Percentiles rank a stretch among this genome's conserved stretches.
phyloP scores from a whole-genome alignment of 2,113 vertebrate species.

The Eidolon helvum region DNA sequence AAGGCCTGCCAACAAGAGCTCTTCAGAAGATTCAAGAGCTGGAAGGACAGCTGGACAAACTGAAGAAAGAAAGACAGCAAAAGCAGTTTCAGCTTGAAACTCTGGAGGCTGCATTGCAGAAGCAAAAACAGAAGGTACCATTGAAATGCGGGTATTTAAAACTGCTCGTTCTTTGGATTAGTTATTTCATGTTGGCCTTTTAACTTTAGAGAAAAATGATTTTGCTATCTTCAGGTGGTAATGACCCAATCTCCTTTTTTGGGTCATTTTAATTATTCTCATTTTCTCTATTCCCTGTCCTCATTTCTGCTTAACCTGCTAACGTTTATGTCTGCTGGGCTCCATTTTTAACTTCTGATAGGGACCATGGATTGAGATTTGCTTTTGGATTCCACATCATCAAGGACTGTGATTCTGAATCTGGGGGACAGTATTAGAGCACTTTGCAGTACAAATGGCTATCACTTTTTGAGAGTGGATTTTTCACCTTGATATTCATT shows the following conservation, averaged over 20 bases:
- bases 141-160: accelerated
- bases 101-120: conserved; percentile 91
- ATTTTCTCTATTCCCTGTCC: background rate
- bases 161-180: background rate
- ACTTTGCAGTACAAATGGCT: background rate
- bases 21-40: conserved; percentile 95
- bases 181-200: background rate
- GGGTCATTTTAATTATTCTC: background rate
- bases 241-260: background rate
- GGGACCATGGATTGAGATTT: background rate
- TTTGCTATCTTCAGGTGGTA: background rate
- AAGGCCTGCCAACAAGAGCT: conserved; percentile 90
- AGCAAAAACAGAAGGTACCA: conserved; percentile 94
- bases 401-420: background rate
- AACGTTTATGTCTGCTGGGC: background rate
- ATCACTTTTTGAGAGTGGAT: background rate
- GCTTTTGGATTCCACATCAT: background rate
- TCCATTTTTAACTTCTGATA: background rate
- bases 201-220: background rate
- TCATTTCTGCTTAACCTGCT: background rate
- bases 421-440: background rate
- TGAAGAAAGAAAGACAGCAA: conserved; percentile 93
- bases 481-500: background rate
- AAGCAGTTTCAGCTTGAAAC: conserved; percentile 93
- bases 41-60: conserved; percentile 91